Conservation (phyloP, 2,113 vertebrate species). For the Hystrix cristata region DNA sequence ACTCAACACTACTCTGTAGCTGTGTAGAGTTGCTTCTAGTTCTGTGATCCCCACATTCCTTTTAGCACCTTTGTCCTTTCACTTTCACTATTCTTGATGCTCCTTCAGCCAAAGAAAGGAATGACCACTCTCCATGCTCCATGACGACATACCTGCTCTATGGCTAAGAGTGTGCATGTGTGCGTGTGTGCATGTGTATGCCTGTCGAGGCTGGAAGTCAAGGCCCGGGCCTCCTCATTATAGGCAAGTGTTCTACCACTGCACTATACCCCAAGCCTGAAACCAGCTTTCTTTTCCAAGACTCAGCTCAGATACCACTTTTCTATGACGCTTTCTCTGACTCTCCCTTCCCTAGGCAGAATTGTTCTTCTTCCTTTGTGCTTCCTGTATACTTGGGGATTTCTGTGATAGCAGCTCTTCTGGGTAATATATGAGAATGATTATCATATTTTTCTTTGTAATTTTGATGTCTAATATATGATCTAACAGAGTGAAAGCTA, state of each 20-base stretch:
- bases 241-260: too few relatives aligned
- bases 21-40: neutral
- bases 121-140: neutral
- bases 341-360: neutral
- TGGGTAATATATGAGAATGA: neutral
- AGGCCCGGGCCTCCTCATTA: too few relatives aligned
- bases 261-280: too few relatives aligned
- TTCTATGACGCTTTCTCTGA: neutral
- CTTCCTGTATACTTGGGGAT: neutral
- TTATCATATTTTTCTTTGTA: constrained; percentile 24
- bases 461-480: neutral
- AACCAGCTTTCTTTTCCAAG: neutral
- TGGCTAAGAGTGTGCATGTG: too few relatives aligned
- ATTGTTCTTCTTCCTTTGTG: neutral
- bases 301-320: neutral
- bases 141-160: neutral
- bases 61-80: neutral
- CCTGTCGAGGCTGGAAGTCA: too few relatives aligned
- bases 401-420: neutral
- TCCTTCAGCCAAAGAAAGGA: neutral
- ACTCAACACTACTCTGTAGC: neutral
- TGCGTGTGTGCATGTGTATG: too few relatives aligned
- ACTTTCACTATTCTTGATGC: neutral
- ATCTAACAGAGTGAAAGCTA: neutral
- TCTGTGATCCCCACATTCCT: constrained; percentile 20